These are phyloP conservation scores for Syrmaticus mikado DNA, from an alignment of 2,113 vertebrate genomes.

Conservation along the genomic window DNA sequence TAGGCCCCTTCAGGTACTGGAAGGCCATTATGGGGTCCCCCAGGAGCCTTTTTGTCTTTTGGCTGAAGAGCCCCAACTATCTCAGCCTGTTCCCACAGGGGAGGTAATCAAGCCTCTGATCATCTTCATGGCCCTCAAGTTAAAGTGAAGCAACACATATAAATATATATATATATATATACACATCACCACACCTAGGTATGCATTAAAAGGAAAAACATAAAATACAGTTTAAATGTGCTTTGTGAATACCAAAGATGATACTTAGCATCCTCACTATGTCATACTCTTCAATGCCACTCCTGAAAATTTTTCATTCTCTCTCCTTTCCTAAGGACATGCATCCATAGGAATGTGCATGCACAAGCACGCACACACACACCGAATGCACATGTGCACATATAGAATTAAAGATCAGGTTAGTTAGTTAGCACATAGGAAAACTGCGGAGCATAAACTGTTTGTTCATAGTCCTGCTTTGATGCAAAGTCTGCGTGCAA, in stretches of 20 bases:
- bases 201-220: not conserved
- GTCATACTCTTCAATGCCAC: not conserved
- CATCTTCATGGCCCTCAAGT: not conserved
- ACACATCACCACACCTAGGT: not conserved
- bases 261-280: not conserved
- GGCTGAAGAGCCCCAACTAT: too few relatives aligned
- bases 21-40: too few relatives aligned
- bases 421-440: not conserved
- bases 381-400: fast-evolving
- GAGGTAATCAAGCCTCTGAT: too few relatives aligned
- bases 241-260: not conserved
- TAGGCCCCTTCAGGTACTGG: too few relatives aligned
- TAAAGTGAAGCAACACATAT: not conserved
- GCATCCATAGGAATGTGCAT: fast-evolving
- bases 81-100: too few relatives aligned
- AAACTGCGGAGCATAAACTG: not conserved
- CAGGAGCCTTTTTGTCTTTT: too few relatives aligned
- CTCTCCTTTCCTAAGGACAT: not conserved
- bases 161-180: not conserved
- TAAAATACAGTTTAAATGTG: not conserved
- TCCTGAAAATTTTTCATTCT: not conserved
- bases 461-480: not conserved
- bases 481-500: not conserved
- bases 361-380: too few relatives aligned
- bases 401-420: not conserved